These are phyloP conservation scores for Mayetiola destructor DNA, from an alignment of 2,888 invertebrate genomes.

Conservation along the genomic window DNA sequence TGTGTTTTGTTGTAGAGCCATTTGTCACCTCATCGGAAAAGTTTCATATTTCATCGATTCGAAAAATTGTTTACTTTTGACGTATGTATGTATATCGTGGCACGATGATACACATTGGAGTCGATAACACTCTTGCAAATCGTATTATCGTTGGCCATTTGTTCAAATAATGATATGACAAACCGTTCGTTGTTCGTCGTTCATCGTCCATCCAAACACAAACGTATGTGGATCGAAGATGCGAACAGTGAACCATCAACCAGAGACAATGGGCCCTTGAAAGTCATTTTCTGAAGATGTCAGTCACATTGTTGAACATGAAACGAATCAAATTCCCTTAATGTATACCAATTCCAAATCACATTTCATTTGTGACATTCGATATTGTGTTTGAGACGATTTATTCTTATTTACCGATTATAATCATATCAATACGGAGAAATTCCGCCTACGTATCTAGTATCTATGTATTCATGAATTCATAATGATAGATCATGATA, in stretches of 20 bases:
- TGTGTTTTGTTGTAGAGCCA: not conserved
- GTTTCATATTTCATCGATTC: not conserved
- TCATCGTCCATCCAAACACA: too few relatives aligned
- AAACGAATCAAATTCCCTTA: not conserved
- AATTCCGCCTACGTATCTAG: too few relatives aligned
- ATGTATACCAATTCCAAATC: not conserved
- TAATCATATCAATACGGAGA: not conserved
- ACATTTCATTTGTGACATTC: not conserved
- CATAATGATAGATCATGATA: constrained; percentile 1
- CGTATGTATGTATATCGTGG: not conserved
- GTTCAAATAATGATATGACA: not conserved
- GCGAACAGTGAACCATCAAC: not conserved
- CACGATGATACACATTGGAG: not conserved
- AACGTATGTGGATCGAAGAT: not conserved
- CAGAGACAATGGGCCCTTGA: too few relatives aligned
- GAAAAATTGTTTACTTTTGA: too few relatives aligned
- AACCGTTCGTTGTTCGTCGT: too few relatives aligned
- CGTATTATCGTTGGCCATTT: not conserved
- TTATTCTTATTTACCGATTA: constrained; percentile 6
- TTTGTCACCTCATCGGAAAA: constrained; percentile 7
- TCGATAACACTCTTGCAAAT: too few relatives aligned
- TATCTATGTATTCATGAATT: not conserved
- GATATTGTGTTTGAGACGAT: not conserved
- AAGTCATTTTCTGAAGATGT: too few relatives aligned
- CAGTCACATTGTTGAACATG: too few relatives aligned